Percentiles rank a stretch among this genome's conserved stretches.
Evolutionary conservation across 2,888 invertebrate species (phyloP).

Genomic region (Lepidonotus clava): DNA sequence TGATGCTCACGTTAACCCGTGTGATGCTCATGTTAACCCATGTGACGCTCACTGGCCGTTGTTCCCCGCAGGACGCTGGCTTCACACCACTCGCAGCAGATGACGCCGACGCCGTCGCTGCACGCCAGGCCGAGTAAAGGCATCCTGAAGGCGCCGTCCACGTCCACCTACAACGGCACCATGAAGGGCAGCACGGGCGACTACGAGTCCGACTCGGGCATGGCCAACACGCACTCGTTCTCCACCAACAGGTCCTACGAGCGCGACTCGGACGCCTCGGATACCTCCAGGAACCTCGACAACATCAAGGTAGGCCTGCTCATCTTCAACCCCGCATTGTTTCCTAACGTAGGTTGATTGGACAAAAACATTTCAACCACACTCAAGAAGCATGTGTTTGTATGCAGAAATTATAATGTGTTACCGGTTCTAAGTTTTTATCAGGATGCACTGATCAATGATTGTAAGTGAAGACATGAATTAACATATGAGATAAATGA

Average conservation of each 20-base stretch:
- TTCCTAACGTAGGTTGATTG: no score
- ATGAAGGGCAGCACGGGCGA: slow-evolving; percentile 27
- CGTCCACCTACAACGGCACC: slow-evolving; percentile 58
- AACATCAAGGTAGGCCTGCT: slow-evolving; percentile 40
- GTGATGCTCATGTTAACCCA: no score
- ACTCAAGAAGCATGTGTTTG: no score
- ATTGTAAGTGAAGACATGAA: no score
- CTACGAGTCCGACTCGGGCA: slow-evolving; percentile 57
- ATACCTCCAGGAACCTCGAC: slow-evolving; percentile 44
- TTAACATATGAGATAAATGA: no score
- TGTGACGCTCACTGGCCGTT: no score
- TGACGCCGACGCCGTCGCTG: slow-evolving; percentile 57
- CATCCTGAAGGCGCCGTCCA: slow-evolving; percentile 60
- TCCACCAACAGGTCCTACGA: slow-evolving; percentile 55
- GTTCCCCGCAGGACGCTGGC: slow-evolving; percentile 40
- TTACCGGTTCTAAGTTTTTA: no score
- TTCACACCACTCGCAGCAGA: background rate
- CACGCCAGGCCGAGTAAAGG: slow-evolving; percentile 59
- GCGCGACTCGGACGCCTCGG: slow-evolving; percentile 50
- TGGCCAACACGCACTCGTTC: slow-evolving; percentile 52
- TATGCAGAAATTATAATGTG: no score
- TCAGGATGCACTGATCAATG: no score
- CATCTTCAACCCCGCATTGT: no score
- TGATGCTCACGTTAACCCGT: no score
- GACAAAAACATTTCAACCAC: no score